Base-by-base conservation (phyloP, 2,797 vertebrate species). In the Galagoides demidoff region DNA sequence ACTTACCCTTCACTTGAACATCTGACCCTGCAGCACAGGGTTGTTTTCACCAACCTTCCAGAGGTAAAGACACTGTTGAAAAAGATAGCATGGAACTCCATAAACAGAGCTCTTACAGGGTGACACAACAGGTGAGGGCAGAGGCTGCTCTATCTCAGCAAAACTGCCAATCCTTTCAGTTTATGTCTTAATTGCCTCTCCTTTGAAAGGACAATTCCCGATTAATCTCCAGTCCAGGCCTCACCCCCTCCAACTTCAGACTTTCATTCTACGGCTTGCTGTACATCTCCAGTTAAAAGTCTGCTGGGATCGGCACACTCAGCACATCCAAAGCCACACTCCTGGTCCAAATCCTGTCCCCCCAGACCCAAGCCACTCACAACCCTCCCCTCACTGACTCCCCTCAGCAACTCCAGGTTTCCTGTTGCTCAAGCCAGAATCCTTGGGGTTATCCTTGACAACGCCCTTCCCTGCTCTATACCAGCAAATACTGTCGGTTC, bases 1-100 rank as follows among this genome's bases (percentile, higher is more conserved):
- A 34, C 0, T 27, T 11, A 5, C 17, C 8, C 37, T 3, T 49
- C 57, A 11, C 14, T 0, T 0, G 16, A 29, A 37, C 49, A 4
- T 12, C 25, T 0, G 76, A 63, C 2, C 66, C 45, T 61, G 16
- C 6, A 3, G 11, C 4, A 2, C n/a, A 0, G 0, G 39, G 11
- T 20, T 92, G 25, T 43, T 43, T 43, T 43, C 39, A 43, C 39
- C 39, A 43, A 6, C 39, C 39, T 12, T 31, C 8, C 20, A 7
- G 22, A 29, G 34, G 5, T 10, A 29, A 22, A 19, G 43, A 52
- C 5, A 5, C 45, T 17, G 19, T 68, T 29, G 22, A 90, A 3
- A 90, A 3, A 52, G 66, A 37, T 0, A 16, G 13, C 39, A 4
- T 11, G 0, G n/a, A 76, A 17, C 27, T 17, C 52, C 31, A n/a